Evolutionary conservation across 2,888 invertebrate species (phyloP).

Genomic region (Agonopterix heracliana): DNA sequence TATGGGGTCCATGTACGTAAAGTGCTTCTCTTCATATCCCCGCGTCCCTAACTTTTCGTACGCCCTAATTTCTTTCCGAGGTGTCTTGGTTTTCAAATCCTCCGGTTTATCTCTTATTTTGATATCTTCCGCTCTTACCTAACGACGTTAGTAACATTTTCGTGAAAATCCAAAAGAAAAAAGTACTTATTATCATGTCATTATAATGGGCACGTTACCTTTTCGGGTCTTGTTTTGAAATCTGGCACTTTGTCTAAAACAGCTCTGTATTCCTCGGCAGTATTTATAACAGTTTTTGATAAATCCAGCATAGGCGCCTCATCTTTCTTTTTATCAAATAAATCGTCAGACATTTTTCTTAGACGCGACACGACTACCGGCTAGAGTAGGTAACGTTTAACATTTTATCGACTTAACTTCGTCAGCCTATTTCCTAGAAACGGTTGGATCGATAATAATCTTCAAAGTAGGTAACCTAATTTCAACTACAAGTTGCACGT

Average conservation of each 20-base stretch:
- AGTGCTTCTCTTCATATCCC: conserved; percentile 73
- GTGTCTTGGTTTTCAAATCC: conserved; percentile 84
- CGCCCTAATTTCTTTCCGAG: conserved; percentile 82
- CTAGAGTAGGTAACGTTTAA: conserved; percentile 5
- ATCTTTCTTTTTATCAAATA: conserved; percentile 90
- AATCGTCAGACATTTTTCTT: conserved; percentile 80
- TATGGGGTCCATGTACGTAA: conserved; percentile 82
- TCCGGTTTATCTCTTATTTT: conserved; percentile 82
- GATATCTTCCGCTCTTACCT: conserved; percentile 85
- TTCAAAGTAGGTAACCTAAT: conserved; percentile 40
- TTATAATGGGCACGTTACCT: conserved; percentile 64
- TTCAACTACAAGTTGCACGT: conserved; percentile 37
- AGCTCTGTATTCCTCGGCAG: conserved; percentile 88
- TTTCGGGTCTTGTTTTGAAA: conserved; percentile 91
- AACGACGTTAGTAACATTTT: conserved; percentile 11
- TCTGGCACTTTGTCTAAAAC: conserved; percentile 92
- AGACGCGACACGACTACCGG: neutral
- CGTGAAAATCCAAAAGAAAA: neutral
- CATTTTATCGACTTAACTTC: conserved; percentile 49
- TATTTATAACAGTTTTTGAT: conserved; percentile 85
- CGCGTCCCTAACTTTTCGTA: conserved; percentile 79
- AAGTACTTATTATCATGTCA: neutral
- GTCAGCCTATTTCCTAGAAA: conserved; percentile 30
- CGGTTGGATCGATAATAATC: conserved; percentile 50
- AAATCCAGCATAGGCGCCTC: conserved; percentile 89